Evolutionary conservation across 92 coral and sea anemone species (phyloP), one percentile per base, ranked within the genome.

Genomic region (Muricea muricata): DNA sequence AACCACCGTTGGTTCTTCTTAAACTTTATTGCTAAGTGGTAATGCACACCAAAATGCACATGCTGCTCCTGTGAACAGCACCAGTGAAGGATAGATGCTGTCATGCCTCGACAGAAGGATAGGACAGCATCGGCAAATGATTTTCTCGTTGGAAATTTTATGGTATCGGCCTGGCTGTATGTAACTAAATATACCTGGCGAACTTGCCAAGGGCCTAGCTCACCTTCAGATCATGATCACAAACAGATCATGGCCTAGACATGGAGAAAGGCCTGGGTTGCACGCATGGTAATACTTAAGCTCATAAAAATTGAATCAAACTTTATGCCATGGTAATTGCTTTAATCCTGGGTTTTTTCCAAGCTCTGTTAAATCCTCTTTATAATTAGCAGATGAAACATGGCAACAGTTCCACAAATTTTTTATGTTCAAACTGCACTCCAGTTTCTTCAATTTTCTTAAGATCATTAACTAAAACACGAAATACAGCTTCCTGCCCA

Each of bases 111-210:
- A 7, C 78, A 68, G 41, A 87, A 82, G 10, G 82, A 90, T 52
- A 37, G 41, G 3, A 86, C 79, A 1, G 86, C 91, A 6, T 24
- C 63, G 17, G 91, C 87, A 46, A 88, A 88, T 11, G 20, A 33
- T 33, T 30, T 23, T 35, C 87, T 57, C 39, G 85, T 80, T 33
- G 85, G 85, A 37, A 80, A 32, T 80, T 21, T 80, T n/a, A 24
- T 48, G 18, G 30, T 26, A 80, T 80, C 75, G 28, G 79, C 79
- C 85, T 80, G 85, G 85, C 85, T 80, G 55, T 80, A 80, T 20
- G 79, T 80, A 31, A 82, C 67, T 55, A 80, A 48, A 57, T 58
- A 80, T 47, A 81, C 86, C 34, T 81, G 86, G 58, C 79, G 70
- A 32, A 81, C 86, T 47, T 66, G 24, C 47, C 56, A 65, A 54